Base-by-base conservation (phyloP, 2,113 vertebrate genomes). In the Muntiacus muntjak region DNA sequence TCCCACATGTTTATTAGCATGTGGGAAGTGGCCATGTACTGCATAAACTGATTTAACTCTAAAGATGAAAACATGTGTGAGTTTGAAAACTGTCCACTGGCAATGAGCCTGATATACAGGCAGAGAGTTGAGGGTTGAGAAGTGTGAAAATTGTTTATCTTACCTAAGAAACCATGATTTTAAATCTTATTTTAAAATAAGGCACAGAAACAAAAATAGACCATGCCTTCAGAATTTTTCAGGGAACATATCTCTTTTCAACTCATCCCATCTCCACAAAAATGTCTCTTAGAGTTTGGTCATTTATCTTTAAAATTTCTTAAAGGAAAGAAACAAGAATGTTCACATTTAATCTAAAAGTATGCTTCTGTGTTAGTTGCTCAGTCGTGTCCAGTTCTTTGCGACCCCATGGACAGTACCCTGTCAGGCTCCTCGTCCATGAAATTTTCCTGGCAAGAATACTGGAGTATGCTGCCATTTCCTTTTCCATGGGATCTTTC, bases 61-160 rank as follows among this genome's bases (percentile, higher is more conserved):
- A 91, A 97, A 96, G 43, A 83, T 62, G 81, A 94, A 97, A 97
- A 96, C 85, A 89, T 25, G 30, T 60, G 81, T 74, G 45, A 93
- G 67, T 45, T 83, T 97, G 96, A 52, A 94, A 94, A 95, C 64
- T 60, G 12, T n/a, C 58, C 17, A 60, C 25, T 74, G 90, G 76
- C 85, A 94, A 97, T 95, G 89, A 90, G 47, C 52, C 54, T 82
- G 95, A 57, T 58, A 58, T 28, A 78, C 40, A 16, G 33, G n/a
- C 15, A 3, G 71, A 12, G 5, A n/a, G 50, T 5, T 52, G 6
- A 2, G 5, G 16, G 13, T 19, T 40, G n/a, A 12, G 12, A 19
- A 43, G 3, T 36, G 12, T 12, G 10, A 71, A 91, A 97, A 76
- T 40, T 55, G 17, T 74, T 96, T 67, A 85, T 55, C 45, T 94